Evolutionary conservation across 2,113 vertebrate species (phyloP).

Genomic region (Micromys minutus): DNA sequence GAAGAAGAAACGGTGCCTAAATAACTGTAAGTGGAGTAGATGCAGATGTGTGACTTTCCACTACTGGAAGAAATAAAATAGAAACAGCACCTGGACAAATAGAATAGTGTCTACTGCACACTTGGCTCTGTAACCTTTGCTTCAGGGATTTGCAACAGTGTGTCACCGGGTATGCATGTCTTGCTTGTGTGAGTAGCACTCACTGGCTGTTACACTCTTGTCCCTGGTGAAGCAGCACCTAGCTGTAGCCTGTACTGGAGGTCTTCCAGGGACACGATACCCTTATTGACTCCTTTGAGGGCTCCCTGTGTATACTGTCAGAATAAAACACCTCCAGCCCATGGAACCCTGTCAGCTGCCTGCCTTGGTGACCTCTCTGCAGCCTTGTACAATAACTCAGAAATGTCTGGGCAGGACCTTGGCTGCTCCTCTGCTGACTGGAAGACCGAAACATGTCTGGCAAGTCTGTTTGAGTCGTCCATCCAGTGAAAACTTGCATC

Average conservation of each 20-base stretch:
- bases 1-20: neutral
- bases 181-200: neutral
- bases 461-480: neutral
- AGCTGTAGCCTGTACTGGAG: too few species aligned
- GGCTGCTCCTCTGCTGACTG: neutral
- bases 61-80: neutral
- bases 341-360: neutral
- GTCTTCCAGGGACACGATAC: neutral
- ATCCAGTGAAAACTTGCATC: neutral
- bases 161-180: neutral
- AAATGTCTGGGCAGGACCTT: neutral
- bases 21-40: neutral
- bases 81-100: neutral
- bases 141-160: neutral
- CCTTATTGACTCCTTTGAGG: neutral
- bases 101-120: neutral
- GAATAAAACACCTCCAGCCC: neutral
- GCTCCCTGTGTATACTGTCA: neutral
- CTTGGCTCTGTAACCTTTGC: neutral
- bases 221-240: neutral
- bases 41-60: neutral
- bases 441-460: neutral
- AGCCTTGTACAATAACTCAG: neutral
- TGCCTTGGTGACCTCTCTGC: neutral
- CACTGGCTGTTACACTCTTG: fast-evolving